These are phyloP conservation scores for Artemia sp. DNA, from an alignment of 2,888 invertebrate species.

Conservation along the genomic window DNA sequence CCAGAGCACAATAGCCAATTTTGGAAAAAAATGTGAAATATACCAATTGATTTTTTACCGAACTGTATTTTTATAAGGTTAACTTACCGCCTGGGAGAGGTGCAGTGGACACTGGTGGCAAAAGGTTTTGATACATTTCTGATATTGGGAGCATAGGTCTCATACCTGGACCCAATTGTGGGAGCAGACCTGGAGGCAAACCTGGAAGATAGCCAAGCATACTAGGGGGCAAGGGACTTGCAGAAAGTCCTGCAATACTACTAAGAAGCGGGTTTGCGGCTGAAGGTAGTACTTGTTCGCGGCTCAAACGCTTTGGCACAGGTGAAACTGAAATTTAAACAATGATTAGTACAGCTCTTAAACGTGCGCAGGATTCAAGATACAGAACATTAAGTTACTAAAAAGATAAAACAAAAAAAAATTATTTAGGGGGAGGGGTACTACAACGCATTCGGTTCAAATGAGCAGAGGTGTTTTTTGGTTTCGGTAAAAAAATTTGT, in stretches of 20 bases:
- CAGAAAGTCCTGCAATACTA: neutral
- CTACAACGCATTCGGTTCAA: too few species aligned
- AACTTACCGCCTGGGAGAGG: neutral
- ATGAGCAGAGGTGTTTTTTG: too few species aligned
- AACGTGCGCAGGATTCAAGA: too few species aligned
- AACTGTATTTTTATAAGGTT: too few species aligned
- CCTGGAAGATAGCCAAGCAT: constrained; percentile 12
- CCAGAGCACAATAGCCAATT: too few species aligned
- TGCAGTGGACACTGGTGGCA: neutral
- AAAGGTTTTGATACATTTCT: constrained; percentile 5
- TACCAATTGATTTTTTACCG: too few species aligned
- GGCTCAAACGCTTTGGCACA: constrained; percentile 5
- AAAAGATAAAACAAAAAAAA: too few species aligned
- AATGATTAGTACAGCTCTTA: too few species aligned
- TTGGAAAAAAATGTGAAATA: too few species aligned
- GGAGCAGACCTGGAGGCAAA: constrained; percentile 8
- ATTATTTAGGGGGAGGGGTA: too few species aligned
- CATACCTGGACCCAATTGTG: constrained; percentile 11
- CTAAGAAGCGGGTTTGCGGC: constrained; percentile 1
- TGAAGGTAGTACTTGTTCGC: neutral
- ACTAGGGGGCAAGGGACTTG: neutral
- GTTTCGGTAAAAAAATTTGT: too few species aligned
- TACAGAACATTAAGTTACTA: too few species aligned
- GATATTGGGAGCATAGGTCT: constrained; percentile 2
- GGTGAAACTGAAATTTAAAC: neutral